Evolutionary conservation across 2,888 invertebrate genomes (phyloP).

Genomic region (Dasysyrphus albostriatus): DNA sequence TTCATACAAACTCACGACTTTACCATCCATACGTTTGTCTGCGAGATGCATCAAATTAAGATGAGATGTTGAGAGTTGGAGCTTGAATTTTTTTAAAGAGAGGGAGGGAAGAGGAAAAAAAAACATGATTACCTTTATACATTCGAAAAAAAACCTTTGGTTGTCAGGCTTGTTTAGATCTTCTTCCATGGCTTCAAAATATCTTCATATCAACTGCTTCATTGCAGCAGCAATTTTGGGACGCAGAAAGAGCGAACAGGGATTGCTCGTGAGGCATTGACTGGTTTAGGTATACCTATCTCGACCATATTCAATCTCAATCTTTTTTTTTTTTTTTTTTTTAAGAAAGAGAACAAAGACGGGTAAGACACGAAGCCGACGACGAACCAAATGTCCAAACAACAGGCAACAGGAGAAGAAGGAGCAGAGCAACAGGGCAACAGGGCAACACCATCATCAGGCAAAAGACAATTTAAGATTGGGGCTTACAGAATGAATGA

Average conservation of each 20-base stretch:
- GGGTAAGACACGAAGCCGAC: conserved; percentile 39
- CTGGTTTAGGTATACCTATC: neutral
- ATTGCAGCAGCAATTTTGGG: conserved; percentile 45
- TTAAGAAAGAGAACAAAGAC: conserved; percentile 49
- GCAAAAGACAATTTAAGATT: conserved; percentile 64
- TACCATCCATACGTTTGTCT: conserved; percentile 4
- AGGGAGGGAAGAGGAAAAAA: conserved; percentile 42
- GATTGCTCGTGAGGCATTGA: conserved; percentile 4
- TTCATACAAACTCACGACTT: conserved; percentile 22
- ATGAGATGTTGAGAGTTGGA: conserved; percentile 44
- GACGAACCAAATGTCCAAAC: neutral
- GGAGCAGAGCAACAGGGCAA: conserved; percentile 13
- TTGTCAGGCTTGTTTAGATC: conserved; percentile 30
- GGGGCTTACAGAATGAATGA: conserved; percentile 71
- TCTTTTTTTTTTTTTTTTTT: conserved; percentile 7
- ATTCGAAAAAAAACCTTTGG: conserved; percentile 3
- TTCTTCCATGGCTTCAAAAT: conserved; percentile 18
- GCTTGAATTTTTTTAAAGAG: neutral
- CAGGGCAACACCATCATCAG: conserved; percentile 33
- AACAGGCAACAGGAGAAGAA: conserved; percentile 1
- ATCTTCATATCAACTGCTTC: conserved; percentile 24
- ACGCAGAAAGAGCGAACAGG: neutral
- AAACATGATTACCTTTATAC: conserved; percentile 57
- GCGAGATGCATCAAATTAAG: conserved; percentile 56
- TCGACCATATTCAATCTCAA: neutral